phyloP scores from a whole-genome alignment of 2,888 invertebrate species.

The Protodeltote pygarga region DNA sequence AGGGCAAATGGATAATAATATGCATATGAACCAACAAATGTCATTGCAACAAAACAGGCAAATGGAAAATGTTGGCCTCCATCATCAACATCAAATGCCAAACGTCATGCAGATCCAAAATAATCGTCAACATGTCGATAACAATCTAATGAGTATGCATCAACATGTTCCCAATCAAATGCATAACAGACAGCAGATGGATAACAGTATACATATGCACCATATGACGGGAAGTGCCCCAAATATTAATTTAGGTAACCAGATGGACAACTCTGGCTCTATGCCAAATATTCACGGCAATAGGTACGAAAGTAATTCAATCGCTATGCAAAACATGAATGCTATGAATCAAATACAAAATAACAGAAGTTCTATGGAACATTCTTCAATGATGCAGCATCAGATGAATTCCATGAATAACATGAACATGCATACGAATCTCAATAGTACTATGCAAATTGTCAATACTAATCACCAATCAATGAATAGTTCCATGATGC shows the following conservation, averaged over 20 bases:
- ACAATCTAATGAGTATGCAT: constrained; percentile 78
- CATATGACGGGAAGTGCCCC: constrained; percentile 73
- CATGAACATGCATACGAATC: constrained; percentile 77
- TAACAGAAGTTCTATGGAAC: constrained; percentile 77
- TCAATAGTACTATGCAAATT: constrained; percentile 77
- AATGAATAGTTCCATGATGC: constrained; percentile 77
- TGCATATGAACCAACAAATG: constrained; percentile 80
- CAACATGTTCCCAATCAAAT: constrained; percentile 79
- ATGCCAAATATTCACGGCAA: constrained; percentile 74
- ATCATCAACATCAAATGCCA: constrained; percentile 81
- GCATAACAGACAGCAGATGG: constrained; percentile 79
- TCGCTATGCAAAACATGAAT: constrained; percentile 77
- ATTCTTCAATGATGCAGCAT: constrained; percentile 79
- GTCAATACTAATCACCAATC: constrained; percentile 73
- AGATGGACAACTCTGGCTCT: constrained; percentile 72
- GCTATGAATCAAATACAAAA: constrained; percentile 78
- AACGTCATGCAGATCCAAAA: constrained; percentile 82
- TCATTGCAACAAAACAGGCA: constrained; percentile 77
- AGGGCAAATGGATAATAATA: constrained; percentile 74
- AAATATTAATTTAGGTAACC: constrained; percentile 72
- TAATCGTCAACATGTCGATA: constrained; percentile 75
- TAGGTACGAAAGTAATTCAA: constrained; percentile 76
- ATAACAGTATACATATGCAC: constrained; percentile 80
- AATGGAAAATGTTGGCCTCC: constrained; percentile 74
- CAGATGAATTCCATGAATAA: constrained; percentile 77